Conservation (phyloP, 2,797 vertebrate genomes). For the Huso huso region DNA sequence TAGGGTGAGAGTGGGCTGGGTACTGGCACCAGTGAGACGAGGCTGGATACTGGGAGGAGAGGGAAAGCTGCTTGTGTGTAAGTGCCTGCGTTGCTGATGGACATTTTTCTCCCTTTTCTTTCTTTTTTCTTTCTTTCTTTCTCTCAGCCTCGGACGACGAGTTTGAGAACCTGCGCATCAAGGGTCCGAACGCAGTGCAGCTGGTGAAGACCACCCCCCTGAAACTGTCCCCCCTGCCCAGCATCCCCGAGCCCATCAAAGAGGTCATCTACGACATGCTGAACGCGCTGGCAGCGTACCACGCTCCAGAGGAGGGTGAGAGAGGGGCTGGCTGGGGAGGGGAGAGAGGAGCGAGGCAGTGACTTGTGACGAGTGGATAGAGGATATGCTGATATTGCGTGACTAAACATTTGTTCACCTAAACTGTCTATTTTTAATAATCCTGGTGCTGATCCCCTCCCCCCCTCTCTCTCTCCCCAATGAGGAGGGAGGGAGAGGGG, state of each 20-base stretch:
- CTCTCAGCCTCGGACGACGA: constrained; percentile 86
- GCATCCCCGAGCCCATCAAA: constrained; percentile 87
- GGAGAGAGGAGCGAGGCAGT: not conserved
- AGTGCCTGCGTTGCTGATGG: too few species aligned
- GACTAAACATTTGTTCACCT: too few species aligned
- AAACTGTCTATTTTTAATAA: too few species aligned
- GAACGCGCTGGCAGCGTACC: constrained; percentile 86
- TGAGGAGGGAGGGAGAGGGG: too few species aligned
- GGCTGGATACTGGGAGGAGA: not conserved
- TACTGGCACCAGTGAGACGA: too few species aligned
- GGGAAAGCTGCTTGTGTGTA: not conserved
- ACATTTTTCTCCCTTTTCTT: too few species aligned
- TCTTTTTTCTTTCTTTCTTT: too few species aligned
- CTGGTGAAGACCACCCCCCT: constrained; percentile 89
- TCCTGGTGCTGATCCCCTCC: too few species aligned
- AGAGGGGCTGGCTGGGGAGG: not conserved
- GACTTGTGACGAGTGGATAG: too few species aligned
- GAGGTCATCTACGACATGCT: constrained; percentile 96
- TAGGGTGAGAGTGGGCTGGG: constrained; percentile 41
- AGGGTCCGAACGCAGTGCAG: constrained; percentile 92
- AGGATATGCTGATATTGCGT: too few species aligned
- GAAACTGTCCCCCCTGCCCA: constrained; percentile 76
- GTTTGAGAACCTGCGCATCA: constrained; percentile 92
- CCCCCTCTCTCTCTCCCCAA: too few species aligned
- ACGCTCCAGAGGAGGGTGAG: constrained; percentile 87